Base-by-base conservation (phyloP, 2,888 invertebrate species). In the Phalangium opilio region DNA sequence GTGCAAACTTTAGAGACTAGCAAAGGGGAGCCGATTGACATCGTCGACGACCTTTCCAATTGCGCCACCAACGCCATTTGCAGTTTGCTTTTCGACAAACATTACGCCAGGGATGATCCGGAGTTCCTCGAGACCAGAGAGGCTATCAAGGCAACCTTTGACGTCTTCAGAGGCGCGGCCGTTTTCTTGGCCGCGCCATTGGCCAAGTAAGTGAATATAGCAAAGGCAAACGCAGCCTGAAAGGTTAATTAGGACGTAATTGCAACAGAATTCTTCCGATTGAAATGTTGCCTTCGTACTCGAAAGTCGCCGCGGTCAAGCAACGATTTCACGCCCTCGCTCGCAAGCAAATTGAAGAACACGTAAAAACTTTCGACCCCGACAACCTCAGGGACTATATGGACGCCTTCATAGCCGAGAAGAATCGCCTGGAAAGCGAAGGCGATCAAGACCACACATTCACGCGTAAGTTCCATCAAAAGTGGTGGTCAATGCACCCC, bases 1-100 rank as follows among this genome's bases (percentile, higher is more conserved):
- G 3, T 46, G 5, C 19, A 41, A 11, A 49, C 48, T 11, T 5
- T 51, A 14, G 48, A 53, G 1, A 44, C 48, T 21, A 19, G 38
- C 1, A 39, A 51, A 2, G 46, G 41, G 8, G 11, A 27, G 27
- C 44, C 48, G 5, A 15, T 18, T 19, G 38, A 48, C 21, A 64
- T 63, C 10, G 64, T 70, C 1, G 73, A 81, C 38, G 75, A 78
- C 47, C 66, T 76, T 35, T 72, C 76, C 0, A 36, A 51, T 15
- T 42, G 32, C 3, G 39, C 48, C n/a, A 47, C 34, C 18, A 51
- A 43, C 14, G 36, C 46, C 14, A 47, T 51, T 12, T 20, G 38
- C 17, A 42, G 43, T 7, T 32, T 51, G 18, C 36, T 49, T 12
- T 49, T 45, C n/a, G 27, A 38, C 17, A 45, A 42, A n/a, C 41